These are phyloP conservation scores for Spatula versicolor DNA, from an alignment of 2,797 vertebrate species.

Conservation along the genomic window DNA sequence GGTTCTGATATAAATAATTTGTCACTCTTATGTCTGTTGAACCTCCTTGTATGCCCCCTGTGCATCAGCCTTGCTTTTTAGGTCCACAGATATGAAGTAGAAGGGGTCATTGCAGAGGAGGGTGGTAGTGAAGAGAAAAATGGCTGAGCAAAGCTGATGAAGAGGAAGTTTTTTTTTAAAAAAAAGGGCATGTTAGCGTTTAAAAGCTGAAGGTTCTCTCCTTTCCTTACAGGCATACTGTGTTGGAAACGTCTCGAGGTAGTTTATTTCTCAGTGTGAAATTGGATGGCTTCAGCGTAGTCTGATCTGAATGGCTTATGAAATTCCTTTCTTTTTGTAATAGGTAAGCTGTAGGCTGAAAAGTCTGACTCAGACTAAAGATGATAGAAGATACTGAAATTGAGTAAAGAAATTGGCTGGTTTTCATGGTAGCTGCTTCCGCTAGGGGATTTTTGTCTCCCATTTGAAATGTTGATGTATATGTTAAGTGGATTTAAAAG, in stretches of 20 bases:
- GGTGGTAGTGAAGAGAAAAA: neutral
- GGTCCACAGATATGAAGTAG: neutral
- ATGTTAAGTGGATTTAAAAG: neutral
- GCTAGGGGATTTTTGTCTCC: neutral
- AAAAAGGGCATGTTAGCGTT: neutral
- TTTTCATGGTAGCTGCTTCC: neutral
- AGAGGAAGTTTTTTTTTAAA: neutral
- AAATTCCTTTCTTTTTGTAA: neutral
- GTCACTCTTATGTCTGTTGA: neutral
- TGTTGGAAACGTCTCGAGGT: neutral
- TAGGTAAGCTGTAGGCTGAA: neutral
- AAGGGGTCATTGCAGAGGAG: neutral
- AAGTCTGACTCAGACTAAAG: neutral
- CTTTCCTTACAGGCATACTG: neutral
- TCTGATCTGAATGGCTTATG: neutral
- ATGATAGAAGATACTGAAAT: neutral
- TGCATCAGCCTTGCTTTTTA: neutral
- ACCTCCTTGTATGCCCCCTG: neutral
- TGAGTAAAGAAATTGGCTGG: neutral
- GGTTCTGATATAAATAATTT: neutral
- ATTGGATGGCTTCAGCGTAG: neutral
- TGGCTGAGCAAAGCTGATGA: neutral
- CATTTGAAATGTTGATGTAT: neutral
- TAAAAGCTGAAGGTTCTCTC: neutral
- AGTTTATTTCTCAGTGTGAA: neutral